phyloP scores from a whole-genome alignment of 1,140 invertebrate genomes.

The Megalonaias nervosa region DNA sequence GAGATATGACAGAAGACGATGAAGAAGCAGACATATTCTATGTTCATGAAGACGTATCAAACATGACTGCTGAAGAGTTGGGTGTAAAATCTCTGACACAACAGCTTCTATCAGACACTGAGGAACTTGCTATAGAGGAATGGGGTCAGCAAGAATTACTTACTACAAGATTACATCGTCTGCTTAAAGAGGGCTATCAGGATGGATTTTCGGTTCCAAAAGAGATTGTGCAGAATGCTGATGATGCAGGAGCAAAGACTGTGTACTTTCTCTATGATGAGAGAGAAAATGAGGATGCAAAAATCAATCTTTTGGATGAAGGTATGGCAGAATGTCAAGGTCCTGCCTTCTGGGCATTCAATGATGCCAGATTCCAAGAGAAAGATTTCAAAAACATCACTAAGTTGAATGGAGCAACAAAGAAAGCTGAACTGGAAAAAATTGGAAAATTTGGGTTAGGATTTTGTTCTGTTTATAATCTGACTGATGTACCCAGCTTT shows the following conservation, averaged over 20 bases:
- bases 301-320: constrained; percentile 49
- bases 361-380: constrained; percentile 51
- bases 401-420: constrained; percentile 59
- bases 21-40: constrained; percentile 36
- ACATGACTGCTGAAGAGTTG: constrained; percentile 29
- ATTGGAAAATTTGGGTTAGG: constrained; percentile 65
- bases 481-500: constrained; percentile 65
- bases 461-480: constrained; percentile 65
- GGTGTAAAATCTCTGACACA: constrained; percentile 48
- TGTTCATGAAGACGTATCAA: constrained; percentile 39
- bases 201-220: constrained; percentile 60
- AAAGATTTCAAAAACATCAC: constrained; percentile 52
- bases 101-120: constrained; percentile 19
- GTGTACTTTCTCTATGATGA: constrained; percentile 65
- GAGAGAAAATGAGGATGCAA: constrained; percentile 47
- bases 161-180: constrained; percentile 41
- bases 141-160: constrained; percentile 54
- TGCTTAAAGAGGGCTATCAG: constrained; percentile 48
- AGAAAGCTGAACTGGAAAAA: constrained; percentile 51
- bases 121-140: constrained; percentile 30
- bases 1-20: constrained; percentile 30
- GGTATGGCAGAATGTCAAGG: constrained; percentile 52
- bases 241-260: constrained; percentile 64
- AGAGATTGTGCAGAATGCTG: constrained; percentile 71
- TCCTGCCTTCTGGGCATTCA: constrained; percentile 54